These are phyloP conservation scores for Macrobrachium nipponense DNA, from an alignment of 1,140 invertebrate genomes.

Conservation along the genomic window DNA sequence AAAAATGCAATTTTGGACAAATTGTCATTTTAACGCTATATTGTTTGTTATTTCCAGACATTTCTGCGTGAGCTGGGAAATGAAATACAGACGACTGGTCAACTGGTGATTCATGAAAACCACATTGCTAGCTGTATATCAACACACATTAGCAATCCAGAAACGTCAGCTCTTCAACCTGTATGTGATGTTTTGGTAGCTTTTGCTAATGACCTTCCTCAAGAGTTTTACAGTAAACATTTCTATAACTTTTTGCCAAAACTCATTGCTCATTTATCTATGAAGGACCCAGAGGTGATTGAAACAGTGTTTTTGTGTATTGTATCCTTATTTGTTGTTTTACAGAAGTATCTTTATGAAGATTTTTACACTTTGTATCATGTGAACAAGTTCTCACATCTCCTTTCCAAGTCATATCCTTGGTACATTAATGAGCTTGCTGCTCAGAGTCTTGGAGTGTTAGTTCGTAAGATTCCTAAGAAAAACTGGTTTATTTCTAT, in stretches of 20 bases:
- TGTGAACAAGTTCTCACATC: conserved; percentile 22
- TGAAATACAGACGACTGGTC: conserved; percentile 23
- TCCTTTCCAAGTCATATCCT: conserved; percentile 6
- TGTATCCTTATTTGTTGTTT: conserved; percentile 42
- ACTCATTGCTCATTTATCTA: conserved; percentile 16
- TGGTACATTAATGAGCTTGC: conserved; percentile 57
- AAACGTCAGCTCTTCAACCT: conserved; percentile 30
- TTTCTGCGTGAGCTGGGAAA: conserved; percentile 33
- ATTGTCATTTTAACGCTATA: no score
- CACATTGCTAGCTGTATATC: conserved; percentile 32
- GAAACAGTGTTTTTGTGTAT: conserved; percentile 44
- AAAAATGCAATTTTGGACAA: no score
- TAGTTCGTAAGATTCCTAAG: conserved; percentile 30
- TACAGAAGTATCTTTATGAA: conserved; percentile 29
- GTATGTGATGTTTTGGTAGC: conserved; percentile 40
- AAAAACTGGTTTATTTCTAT: conserved; percentile 17
- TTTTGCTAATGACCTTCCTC: conserved; percentile 50
- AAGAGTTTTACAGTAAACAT: conserved; percentile 39
- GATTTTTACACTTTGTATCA: conserved; percentile 36
- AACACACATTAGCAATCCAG: conserved; percentile 3
- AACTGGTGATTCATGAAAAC: conserved; percentile 35
- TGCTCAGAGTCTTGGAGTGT: conserved; percentile 40
- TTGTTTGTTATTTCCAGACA: conserved; percentile 18
- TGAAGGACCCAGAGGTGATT: conserved; percentile 40
- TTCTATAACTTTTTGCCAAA: conserved; percentile 35